phyloP scores from a whole-genome alignment of 2,113 vertebrate species.

The Lagopus leucura region DNA sequence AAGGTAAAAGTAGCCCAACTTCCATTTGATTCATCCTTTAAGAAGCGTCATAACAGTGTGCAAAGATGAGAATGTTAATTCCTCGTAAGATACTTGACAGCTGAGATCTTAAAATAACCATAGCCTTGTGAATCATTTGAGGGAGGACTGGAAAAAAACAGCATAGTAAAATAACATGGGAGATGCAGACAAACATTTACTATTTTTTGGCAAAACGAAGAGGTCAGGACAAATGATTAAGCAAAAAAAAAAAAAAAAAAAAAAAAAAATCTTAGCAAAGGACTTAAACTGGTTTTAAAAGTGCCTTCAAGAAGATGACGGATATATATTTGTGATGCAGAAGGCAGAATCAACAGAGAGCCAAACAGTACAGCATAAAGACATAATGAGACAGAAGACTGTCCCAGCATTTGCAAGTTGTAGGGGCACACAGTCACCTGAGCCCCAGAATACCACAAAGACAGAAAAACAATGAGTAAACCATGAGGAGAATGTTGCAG shows the following conservation, averaged over 20 bases:
- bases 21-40: not conserved
- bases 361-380: not conserved
- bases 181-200: not conserved
- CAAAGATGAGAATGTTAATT: not conserved
- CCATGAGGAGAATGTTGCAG: not conserved
- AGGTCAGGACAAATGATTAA: not conserved
- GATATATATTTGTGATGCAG: not conserved
- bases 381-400: not conserved
- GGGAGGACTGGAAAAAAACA: not conserved
- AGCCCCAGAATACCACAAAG: not conserved
- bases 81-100: not conserved
- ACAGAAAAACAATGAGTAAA: not conserved
- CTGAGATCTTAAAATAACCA: not conserved
- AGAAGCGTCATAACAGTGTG: not conserved
- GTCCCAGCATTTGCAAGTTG: not conserved
- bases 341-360: not conserved
- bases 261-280: not conserved
- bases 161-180: not conserved
- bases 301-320: not conserved
- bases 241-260: not conserved
- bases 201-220: not conserved
- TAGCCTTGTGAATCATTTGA: not conserved
- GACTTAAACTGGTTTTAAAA: not conserved
- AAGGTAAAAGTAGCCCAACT: not conserved
- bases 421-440: not conserved